phyloP scores from a whole-genome alignment of 2,113 vertebrate genomes.

The Gymnogyps californianus region DNA sequence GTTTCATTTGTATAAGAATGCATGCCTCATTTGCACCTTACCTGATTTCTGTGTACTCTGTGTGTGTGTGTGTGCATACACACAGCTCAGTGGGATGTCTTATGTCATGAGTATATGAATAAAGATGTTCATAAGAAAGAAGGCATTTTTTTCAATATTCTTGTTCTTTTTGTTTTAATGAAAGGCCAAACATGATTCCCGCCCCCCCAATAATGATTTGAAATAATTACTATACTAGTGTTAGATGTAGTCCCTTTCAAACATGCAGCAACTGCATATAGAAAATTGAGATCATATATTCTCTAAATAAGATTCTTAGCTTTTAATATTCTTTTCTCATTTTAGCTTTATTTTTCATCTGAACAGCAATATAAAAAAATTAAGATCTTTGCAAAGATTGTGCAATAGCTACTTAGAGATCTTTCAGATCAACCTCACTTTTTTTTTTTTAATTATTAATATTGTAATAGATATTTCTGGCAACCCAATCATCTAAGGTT shows the following conservation, averaged over 20 bases:
- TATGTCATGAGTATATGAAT: neutral
- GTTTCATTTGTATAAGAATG: neutral
- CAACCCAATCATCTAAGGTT: slow-evolving; percentile 36
- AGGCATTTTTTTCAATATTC: neutral
- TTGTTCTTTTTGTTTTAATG: neutral
- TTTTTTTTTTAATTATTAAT: slow-evolving; percentile 41
- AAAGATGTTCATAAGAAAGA: slow-evolving; percentile 11
- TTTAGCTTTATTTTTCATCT: neutral
- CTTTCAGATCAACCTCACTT: slow-evolving; percentile 15
- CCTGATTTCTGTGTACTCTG: neutral
- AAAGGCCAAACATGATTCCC: neutral
- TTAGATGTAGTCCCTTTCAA: neutral
- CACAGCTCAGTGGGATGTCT: neutral
- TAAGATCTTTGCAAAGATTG: neutral
- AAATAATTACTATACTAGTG: neutral
- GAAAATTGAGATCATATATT: neutral
- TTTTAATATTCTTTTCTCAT: neutral
- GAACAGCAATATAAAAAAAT: neutral
- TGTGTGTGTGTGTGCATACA: neutral
- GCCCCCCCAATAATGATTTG: neutral
- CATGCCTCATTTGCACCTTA: neutral
- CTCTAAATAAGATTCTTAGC: neutral
- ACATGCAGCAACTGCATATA: neutral
- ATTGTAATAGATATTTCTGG: slow-evolving; percentile 60
- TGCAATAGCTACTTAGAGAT: neutral